These are phyloP conservation scores for Coccyzus lansbergi DNA, from an alignment of 2,797 vertebrate species.

Conservation along the genomic window DNA sequence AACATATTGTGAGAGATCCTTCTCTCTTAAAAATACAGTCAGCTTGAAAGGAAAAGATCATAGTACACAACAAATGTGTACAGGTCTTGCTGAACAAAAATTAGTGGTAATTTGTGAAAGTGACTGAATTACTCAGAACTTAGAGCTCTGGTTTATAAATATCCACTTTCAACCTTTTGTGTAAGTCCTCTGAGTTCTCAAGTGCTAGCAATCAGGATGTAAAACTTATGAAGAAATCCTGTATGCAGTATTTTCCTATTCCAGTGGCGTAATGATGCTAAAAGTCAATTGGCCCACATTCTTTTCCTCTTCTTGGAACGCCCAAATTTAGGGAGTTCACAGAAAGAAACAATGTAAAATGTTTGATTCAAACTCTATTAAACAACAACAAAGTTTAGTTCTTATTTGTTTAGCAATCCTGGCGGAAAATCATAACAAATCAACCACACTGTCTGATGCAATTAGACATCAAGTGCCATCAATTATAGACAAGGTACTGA, in stretches of 20 bases:
- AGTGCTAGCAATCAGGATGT: background rate
- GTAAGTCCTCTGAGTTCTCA: background rate
- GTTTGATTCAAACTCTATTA: background rate
- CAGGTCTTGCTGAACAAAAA: background rate
- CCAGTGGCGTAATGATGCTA: background rate
- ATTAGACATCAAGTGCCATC: background rate
- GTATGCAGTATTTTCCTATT: background rate
- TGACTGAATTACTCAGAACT: background rate
- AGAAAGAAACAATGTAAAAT: background rate
- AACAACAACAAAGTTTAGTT: background rate
- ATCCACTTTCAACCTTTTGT: background rate
- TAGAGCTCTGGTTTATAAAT: background rate
- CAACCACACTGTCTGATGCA: fast-evolving
- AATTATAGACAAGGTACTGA: background rate
- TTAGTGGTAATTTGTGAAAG: background rate
- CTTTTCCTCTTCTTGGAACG: background rate
- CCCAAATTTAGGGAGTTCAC: background rate
- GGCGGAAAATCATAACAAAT: background rate
- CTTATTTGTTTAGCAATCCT: background rate
- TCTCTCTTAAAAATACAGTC: background rate
- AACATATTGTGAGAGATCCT: background rate
- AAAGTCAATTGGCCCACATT: background rate
- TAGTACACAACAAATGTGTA: background rate
- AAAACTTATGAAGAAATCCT: background rate
- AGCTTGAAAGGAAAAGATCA: background rate